Conservation (phyloP, 2,113 vertebrate species). For the Percina caprodes region DNA sequence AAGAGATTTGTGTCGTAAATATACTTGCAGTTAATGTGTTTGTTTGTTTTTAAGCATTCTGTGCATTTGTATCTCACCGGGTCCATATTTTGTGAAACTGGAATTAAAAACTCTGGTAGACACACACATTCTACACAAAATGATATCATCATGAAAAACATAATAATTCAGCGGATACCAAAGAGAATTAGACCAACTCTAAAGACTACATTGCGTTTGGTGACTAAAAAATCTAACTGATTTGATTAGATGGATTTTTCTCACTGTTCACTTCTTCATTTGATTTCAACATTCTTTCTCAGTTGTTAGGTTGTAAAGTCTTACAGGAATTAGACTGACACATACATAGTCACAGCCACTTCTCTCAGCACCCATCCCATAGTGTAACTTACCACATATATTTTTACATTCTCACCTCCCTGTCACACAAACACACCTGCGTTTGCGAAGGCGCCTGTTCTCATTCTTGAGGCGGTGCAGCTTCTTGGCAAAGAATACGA, state of each 20-base stretch:
- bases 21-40: constrained; percentile 12
- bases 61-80: background rate
- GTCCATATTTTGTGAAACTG: background rate
- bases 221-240: background rate
- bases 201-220: background rate
- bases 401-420: constrained; percentile 12
- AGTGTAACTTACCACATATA: constrained; percentile 2
- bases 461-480: constrained; percentile 96
- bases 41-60: background rate
- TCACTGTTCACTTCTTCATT: background rate
- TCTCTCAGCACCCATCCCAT: background rate
- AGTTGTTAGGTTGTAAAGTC: background rate
- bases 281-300: background rate
- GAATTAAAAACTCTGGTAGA: background rate
- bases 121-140: background rate
- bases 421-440: constrained; percentile 86
- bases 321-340: background rate
- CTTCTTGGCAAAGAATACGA: constrained; percentile 97
- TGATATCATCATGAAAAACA: background rate
- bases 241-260: constrained; percentile 3
- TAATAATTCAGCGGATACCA: constrained; percentile 15
- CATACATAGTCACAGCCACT: background rate
- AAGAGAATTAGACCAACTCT: background rate
- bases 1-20: constrained; percentile 29
- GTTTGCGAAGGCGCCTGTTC: constrained; percentile 93